These are phyloP conservation scores for Leptinotarsa haldemani DNA, from an alignment of 2,888 invertebrate species.

Conservation along the genomic window DNA sequence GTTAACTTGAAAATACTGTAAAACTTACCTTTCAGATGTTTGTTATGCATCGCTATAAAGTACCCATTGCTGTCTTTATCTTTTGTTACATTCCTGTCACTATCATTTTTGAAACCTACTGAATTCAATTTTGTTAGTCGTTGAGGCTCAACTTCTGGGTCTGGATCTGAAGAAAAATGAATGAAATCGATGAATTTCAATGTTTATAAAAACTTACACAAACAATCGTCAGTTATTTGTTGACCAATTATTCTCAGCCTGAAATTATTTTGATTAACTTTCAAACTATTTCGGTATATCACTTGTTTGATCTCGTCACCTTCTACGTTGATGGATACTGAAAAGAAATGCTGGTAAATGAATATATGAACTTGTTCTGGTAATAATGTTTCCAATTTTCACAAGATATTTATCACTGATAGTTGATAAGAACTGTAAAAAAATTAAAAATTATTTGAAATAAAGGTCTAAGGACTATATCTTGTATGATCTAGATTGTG, in stretches of 20 bases:
- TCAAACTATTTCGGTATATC: conserved; percentile 38
- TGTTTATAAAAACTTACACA: conserved; percentile 34
- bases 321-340: conserved; percentile 42
- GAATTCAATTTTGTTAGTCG: conserved; percentile 28
- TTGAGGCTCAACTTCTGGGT: conserved; percentile 45
- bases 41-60: conserved; percentile 33
- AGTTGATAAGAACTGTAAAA: too few relatives aligned
- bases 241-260: conserved; percentile 44
- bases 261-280: conserved; percentile 29
- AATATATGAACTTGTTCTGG: too few relatives aligned
- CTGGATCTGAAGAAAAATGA: conserved; percentile 43
- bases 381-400: too few relatives aligned
- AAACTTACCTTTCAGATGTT: conserved; percentile 41
- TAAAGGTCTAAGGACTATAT: too few relatives aligned
- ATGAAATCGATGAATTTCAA: not conserved
- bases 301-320: conserved; percentile 36
- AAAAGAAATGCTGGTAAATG: not conserved
- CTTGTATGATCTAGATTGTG: too few relatives aligned
- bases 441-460: too few relatives aligned
- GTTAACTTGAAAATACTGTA: too few relatives aligned
- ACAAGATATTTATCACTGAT: too few relatives aligned
- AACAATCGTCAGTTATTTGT: conserved; percentile 48
- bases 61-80: conserved; percentile 12
- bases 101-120: not conserved
- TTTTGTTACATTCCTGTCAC: not conserved